Base-by-base conservation (phyloP, 2,113 vertebrate species). In the Neodontobutis hainanensis region DNA sequence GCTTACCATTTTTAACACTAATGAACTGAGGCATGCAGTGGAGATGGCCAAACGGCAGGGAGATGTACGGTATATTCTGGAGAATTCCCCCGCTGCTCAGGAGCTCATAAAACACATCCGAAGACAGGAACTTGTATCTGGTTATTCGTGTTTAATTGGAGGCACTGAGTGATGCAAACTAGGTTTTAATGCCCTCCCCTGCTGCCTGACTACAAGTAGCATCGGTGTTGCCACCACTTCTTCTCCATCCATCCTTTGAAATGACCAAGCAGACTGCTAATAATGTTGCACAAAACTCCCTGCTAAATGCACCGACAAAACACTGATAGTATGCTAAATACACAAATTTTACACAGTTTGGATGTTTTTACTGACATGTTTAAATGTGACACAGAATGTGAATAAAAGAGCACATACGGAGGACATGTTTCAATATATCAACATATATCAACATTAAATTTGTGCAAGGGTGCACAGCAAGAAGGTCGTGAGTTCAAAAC, bases 81-180 rank as follows among this genome's bases (percentile, higher is more conserved):
- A 83, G 80, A 88, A 90, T 87, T 89, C 89, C 87, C 90, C 75
- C 44, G 91, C 87, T 86, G 80, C 85, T 82, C 70, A 44, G 80
- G 69, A 86, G 82, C 84, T 87, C 87, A 91, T 90, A 88, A 91
- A 90, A 87, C 84, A 88, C 76, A 81, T 87, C 78, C 81, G 70
- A 81, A 88, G 87, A 90, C 86, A 86, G 85, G 78, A 90, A 90
- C 84, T 88, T 86, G 86, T 87, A 89, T 88, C 85, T 85, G 87
- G 85, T 90, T 92, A 90, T 91, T 92, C 75, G 80, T 90, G 89
- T 92, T 92, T 92, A 92, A 92, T 92, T 92, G 90, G 89, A 91
- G 80, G 87, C 83, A 71, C 86, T 89, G 89, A 92, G 88, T 91
- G 89, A 90, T 91, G 88, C 88, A 90, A 89, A 88, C 87, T 87